Conservation (phyloP, 2,113 vertebrate species). For the Ondatra zibethicus region DNA sequence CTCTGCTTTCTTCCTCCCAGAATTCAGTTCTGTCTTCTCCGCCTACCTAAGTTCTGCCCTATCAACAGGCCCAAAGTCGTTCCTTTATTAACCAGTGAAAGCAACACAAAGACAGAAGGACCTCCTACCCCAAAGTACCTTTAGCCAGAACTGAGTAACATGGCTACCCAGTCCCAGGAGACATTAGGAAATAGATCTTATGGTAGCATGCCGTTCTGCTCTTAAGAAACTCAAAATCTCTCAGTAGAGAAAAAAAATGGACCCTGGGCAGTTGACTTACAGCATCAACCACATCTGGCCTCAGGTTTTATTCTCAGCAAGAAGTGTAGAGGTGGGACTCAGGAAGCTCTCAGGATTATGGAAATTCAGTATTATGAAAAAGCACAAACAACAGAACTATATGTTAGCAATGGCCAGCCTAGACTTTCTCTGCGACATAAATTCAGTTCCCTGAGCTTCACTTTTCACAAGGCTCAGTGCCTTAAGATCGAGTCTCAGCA, state of each 20-base stretch:
- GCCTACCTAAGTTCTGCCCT: too few relatives aligned
- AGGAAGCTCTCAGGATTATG: not conserved
- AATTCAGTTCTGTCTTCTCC: too few relatives aligned
- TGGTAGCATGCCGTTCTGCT: not conserved
- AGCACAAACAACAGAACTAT: not conserved
- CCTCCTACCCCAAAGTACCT: too few relatives aligned
- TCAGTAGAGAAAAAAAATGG: not conserved
- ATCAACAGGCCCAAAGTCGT: too few relatives aligned
- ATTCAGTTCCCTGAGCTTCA: not conserved
- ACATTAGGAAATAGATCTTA: not conserved
- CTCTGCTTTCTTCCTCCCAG: too few relatives aligned
- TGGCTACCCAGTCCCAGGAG: rapidly evolving
- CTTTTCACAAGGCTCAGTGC: not conserved
- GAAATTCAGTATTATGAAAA: not conserved
- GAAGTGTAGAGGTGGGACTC: not conserved
- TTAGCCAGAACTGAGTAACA: not conserved
- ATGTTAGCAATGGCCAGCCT: not conserved
- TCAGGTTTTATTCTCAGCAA: not conserved
- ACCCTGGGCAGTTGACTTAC: not conserved
- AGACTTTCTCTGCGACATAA: not conserved
- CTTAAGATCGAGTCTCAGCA: not conserved
- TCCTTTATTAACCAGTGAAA: too few relatives aligned
- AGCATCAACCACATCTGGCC: not conserved
- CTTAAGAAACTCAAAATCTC: not conserved
- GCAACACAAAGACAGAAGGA: too few relatives aligned